phyloP scores from a whole-genome alignment of 2,888 invertebrate species.

The Troilus luridus region DNA sequence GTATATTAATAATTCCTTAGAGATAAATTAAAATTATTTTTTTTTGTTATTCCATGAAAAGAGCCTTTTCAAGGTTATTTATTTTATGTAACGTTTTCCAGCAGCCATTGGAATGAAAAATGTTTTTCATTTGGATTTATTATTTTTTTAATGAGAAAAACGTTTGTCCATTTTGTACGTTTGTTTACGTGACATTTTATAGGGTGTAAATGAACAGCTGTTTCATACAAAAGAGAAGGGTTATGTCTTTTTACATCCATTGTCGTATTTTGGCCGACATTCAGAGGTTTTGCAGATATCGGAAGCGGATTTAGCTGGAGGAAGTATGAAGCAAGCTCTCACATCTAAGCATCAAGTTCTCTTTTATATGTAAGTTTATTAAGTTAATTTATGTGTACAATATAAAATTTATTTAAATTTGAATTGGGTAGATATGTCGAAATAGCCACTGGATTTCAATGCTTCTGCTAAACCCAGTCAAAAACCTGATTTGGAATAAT shows the following conservation, averaged over 20 bases:
- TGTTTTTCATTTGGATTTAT: too few species aligned
- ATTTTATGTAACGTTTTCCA: too few species aligned
- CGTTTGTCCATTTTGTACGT: too few species aligned
- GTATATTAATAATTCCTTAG: too few species aligned
- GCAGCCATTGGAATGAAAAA: too few species aligned
- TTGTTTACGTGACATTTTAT: conserved; percentile 66
- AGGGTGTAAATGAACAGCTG: conserved; percentile 84
- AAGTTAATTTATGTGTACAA: neutral
- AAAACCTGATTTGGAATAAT: too few species aligned
- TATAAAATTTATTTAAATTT: neutral
- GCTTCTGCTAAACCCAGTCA: too few species aligned
- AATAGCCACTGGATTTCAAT: too few species aligned
- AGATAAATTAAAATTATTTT: too few species aligned
- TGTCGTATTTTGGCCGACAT: conserved; percentile 87
- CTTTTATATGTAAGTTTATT: conserved; percentile 83
- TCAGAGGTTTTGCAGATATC: conserved; percentile 83
- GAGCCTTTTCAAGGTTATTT: too few species aligned
- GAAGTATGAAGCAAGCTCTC: conserved; percentile 74
- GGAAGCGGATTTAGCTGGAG: conserved; percentile 75
- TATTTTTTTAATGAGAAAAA: too few species aligned
- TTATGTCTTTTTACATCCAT: conserved; percentile 91
- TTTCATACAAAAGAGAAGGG: conserved; percentile 91
- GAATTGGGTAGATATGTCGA: neutral
- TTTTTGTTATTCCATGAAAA: too few species aligned
- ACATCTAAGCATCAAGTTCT: conserved; percentile 90